Evolutionary conservation across 1,140 invertebrate genomes (phyloP).

Genomic region (Hypothenemus hampei): DNA sequence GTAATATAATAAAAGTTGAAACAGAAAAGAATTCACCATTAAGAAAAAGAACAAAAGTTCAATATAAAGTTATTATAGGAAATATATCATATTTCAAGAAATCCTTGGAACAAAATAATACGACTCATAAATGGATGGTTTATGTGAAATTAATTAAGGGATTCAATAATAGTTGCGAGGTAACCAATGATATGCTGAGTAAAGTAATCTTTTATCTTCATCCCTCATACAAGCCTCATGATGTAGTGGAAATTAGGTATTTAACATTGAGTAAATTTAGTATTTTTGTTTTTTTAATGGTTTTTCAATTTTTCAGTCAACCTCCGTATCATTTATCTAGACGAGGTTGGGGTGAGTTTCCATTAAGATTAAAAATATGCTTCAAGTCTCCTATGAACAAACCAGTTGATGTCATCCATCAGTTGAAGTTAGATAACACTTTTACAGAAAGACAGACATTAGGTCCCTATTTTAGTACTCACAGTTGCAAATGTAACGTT

Average conservation of each 20-base stretch:
- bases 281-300: background rate
- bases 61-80: conserved; percentile 58
- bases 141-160: conserved; percentile 62
- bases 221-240: conserved; percentile 83
- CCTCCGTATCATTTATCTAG: conserved; percentile 78
- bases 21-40: conserved; percentile 5
- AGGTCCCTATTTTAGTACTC: conserved; percentile 48
- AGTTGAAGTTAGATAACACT: conserved; percentile 77
- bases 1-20: no score
- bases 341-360: conserved; percentile 89
- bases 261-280: conserved; percentile 26
- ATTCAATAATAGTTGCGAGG: conserved; percentile 54
- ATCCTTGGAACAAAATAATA: conserved; percentile 60
- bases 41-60: conserved; percentile 39
- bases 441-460: conserved; percentile 81
- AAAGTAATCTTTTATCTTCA: conserved; percentile 80
- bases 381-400: conserved; percentile 72
- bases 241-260: conserved; percentile 75
- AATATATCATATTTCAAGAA: conserved; percentile 84
- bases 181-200: conserved; percentile 55
- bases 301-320: conserved; percentile 48
- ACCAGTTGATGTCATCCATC: conserved; percentile 74
- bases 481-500: background rate
- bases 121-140: conserved; percentile 88
- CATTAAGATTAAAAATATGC: conserved; percentile 72